Base-by-base conservation (phyloP, 2,888 invertebrate species). In the Callimorpha dominula region DNA sequence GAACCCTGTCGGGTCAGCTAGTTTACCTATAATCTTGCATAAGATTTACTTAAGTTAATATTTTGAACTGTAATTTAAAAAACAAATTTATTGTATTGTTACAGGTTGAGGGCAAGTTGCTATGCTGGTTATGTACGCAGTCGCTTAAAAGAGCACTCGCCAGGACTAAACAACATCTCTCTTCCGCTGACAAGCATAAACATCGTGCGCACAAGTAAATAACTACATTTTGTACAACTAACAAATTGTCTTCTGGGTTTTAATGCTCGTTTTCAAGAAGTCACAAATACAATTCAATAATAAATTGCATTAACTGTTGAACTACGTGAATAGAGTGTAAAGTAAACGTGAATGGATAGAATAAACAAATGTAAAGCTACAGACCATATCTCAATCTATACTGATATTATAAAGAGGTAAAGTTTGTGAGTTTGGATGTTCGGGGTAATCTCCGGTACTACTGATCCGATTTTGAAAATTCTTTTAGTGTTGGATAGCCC, bases 111-210 rank as follows among this genome's bases (percentile, higher is more conserved):
- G 99, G 99, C 7, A 99, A 99, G 93, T 95, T 99, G 75, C 96
- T 99, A 50, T 99, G 99, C 93, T 99, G 99, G 99, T 96, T 99
- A 75, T 99, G 99, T 93, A 99, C 99, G 20, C 96, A 98, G 85
- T 98, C 99, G 0, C 98, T 98, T 91, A 99, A 99, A 93, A 96
- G 99, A 84, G 99, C 99, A 0, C 92, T 99, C 87, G 98, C 98
- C 1, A 98, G 99, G 89, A 99, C 99, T 12, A 98, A 98, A 91
- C 98, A 98, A 87, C 97, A 97, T 46, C 97, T 96, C 85, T 84
- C 97, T 96, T 89, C 97, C 95, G 95, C 90, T 54, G 93, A 96
- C 77, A 91, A 91, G 84, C 91, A 97, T 81, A 97, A 97, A 91
- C 93, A 95, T 73, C 96, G 94, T 89, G 77, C 91, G 84, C 91